These are phyloP conservation scores for Gerris buenoi DNA, from an alignment of 1,140 invertebrate species.

Conservation along the genomic window DNA sequence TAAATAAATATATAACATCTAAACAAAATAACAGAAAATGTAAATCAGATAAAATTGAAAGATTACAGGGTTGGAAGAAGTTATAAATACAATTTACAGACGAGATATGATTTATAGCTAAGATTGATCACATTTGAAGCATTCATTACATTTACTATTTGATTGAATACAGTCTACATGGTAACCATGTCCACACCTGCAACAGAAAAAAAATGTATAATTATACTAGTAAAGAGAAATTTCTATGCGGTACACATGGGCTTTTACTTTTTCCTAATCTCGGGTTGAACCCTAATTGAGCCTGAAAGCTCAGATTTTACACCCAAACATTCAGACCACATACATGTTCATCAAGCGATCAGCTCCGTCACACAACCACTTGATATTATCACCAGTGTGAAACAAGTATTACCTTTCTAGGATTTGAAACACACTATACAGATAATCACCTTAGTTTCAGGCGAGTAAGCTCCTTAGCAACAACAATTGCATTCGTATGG, in stretches of 20 bases:
- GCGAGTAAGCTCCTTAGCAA: no score
- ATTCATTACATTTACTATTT: conserved; percentile 13
- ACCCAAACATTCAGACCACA: conserved; percentile 6
- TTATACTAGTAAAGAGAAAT: conserved; percentile 6
- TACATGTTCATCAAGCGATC: neutral
- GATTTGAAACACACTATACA: no score
- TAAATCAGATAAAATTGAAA: no score
- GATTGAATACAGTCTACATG: conserved; percentile 21
- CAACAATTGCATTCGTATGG: no score
- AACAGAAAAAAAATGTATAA: conserved; percentile 11
- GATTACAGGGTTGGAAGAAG: no score
- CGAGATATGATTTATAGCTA: neutral
- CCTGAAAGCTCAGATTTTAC: neutral
- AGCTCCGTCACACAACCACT: neutral
- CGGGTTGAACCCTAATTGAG: neutral
- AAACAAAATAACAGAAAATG: no score
- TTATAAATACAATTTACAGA: neutral
- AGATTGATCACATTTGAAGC: conserved; percentile 12
- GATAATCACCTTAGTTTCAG: no score
- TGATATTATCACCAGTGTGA: no score
- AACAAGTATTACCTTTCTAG: no score
- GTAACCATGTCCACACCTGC: conserved; percentile 24
- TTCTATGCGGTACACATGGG: neutral
- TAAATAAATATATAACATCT: no score
- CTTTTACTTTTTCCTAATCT: neutral